Percentiles rank a stretch among this genome's conserved stretches.
Conservation (phyloP, 2,113 vertebrate genomes). For the Antechinus stuartii region DNA sequence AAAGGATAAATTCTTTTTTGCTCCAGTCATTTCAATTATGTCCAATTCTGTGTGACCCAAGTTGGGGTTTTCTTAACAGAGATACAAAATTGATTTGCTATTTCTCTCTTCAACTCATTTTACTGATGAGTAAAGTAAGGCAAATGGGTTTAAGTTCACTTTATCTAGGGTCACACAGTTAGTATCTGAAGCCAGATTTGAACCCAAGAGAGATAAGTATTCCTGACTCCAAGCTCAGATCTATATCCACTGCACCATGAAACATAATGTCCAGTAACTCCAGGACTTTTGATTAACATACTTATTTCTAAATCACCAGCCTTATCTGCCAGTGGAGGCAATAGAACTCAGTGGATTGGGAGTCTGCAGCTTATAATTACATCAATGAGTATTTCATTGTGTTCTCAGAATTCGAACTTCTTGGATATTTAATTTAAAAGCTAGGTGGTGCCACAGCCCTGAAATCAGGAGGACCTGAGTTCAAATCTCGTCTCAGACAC, state of each 20-base stretch:
- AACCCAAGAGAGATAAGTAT: not conserved
- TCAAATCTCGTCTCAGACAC: no score
- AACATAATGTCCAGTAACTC: not conserved
- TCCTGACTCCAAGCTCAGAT: not conserved
- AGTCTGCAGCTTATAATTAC: not conserved
- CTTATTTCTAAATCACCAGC: not conserved
- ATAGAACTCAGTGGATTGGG: not conserved
- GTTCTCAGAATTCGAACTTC: not conserved
- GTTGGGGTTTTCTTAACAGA: not conserved
- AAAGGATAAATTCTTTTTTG: not conserved
- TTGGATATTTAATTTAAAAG: not conserved
- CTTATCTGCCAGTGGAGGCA: not conserved
- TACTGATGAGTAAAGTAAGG: not conserved
- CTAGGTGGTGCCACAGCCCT: no score
- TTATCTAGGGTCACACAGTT: not conserved
- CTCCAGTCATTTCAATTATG: not conserved
- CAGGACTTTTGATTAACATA: not conserved
- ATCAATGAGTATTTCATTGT: not conserved
- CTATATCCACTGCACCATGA: not conserved
- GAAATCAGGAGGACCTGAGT: no score
- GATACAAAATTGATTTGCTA: not conserved
- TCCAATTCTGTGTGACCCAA: not conserved
- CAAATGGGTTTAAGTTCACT: not conserved
- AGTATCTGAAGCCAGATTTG: not conserved
- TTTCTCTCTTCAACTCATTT: not conserved